Percentiles rank a stretch among this genome's conserved stretches.
Evolutionary conservation across 2,888 invertebrate species (phyloP).

Genomic region (Bimastos eiseni): DNA sequence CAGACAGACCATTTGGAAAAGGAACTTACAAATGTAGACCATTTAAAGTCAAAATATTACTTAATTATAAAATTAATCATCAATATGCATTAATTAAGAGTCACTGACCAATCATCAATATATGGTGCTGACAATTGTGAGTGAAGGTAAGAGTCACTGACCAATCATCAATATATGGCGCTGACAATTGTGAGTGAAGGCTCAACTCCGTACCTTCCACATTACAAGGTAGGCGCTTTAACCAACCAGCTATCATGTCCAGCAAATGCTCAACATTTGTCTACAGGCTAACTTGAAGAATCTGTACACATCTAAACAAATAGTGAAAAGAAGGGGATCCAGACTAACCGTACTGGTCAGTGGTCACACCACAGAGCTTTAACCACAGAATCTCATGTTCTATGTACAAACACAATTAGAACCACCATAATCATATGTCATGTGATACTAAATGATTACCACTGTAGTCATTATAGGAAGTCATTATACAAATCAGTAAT

Average conservation of each 20-base stretch:
- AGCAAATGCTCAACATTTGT: no score
- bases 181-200: no score
- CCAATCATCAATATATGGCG: no score
- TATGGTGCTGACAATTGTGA: no score
- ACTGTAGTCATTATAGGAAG: background rate
- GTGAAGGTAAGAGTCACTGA: no score
- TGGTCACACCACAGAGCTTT: background rate
- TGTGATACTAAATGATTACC: background rate
- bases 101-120: no score
- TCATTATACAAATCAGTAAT: background rate
- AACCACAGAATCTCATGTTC: background rate
- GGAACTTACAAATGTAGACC: background rate
- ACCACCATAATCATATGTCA: background rate
- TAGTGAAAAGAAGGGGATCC: background rate
- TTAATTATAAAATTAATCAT: background rate
- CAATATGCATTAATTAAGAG: no score
- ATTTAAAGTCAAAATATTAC: background rate
- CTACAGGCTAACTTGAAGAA: background rate
- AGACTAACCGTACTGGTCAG: background rate
- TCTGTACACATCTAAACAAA: background rate
- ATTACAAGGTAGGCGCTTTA: no score
- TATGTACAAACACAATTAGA: constrained; percentile 13
- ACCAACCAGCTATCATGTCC: no score
- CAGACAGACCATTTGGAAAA: background rate
- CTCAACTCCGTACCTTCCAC: no score